phyloP scores from a whole-genome alignment of 2,888 invertebrate genomes.

The Machimus atricapillus region DNA sequence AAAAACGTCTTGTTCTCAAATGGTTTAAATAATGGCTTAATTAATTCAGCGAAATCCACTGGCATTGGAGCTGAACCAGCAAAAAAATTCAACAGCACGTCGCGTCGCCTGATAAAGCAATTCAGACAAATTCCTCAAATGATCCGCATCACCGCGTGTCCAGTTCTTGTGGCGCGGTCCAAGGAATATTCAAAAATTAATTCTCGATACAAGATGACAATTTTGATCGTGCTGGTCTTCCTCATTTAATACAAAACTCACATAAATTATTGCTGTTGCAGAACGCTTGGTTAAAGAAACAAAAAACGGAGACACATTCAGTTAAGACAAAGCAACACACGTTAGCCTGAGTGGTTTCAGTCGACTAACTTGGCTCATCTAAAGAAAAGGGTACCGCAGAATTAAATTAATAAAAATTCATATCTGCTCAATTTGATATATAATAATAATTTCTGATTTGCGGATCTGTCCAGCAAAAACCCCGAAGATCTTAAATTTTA shows the following conservation, averaged over 20 bases:
- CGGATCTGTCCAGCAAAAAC: background rate
- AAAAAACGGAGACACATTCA: conserved; percentile 12
- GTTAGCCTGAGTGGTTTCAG: conserved; percentile 10
- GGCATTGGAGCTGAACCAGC: background rate
- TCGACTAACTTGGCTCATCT: background rate
- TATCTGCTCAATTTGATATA: conserved; percentile 24
- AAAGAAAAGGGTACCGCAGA: background rate
- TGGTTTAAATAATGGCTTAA: background rate
- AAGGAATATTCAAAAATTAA: conserved; percentile 7
- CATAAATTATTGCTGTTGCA: conserved; percentile 9
- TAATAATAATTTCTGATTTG: conserved; percentile 27
- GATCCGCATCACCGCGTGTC: conserved; percentile 4
- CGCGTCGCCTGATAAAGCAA: background rate
- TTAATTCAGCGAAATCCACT: background rate
- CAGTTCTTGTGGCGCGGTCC: background rate
- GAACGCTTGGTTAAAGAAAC: background rate
- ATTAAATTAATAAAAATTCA: conserved; percentile 30
- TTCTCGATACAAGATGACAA: background rate
- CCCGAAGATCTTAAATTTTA: conserved; percentile 5
- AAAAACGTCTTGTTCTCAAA: background rate
- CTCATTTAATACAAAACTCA: conserved; percentile 27
- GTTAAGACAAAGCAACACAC: conserved; percentile 6
- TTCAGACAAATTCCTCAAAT: background rate
- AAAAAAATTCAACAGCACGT: background rate
- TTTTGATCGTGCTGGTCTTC: conserved; percentile 21